A percentile compares a stretch with the other conserved stretches of the same genome.
Conservation (phyloP, 2,113 vertebrate species). For the Nerophis lumbriciformis region DNA sequence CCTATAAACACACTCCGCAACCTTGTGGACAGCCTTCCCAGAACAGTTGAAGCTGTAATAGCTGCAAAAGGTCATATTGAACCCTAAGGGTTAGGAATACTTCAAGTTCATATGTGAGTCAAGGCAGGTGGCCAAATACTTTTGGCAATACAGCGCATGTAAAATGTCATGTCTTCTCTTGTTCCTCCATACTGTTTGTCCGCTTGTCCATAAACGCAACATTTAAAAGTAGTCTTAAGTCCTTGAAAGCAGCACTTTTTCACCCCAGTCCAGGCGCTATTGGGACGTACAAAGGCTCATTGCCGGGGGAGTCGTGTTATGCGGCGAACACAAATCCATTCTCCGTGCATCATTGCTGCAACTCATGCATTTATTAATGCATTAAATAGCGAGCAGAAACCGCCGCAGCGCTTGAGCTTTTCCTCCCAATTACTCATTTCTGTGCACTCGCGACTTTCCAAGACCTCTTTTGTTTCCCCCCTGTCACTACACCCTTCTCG, state of each 20-base stretch:
- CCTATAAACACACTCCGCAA: too few relatives aligned
- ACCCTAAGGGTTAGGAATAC: too few relatives aligned
- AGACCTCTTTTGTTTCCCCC: slow-evolving; percentile 10
- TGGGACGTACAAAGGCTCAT: slow-evolving; percentile 24
- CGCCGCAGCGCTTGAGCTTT: slow-evolving; percentile 33
- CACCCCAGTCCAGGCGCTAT: neutral
- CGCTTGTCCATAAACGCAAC: too few relatives aligned
- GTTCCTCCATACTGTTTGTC: slow-evolving; percentile 1
- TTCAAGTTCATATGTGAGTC: too few relatives aligned
- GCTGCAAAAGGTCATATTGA: too few relatives aligned
- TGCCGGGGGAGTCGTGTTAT: slow-evolving; percentile 12
- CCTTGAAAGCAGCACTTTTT: slow-evolving; percentile 3
- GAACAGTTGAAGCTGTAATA: too few relatives aligned
- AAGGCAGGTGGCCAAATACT: too few relatives aligned
- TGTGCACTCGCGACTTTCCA: neutral
- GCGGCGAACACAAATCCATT: slow-evolving; percentile 48
- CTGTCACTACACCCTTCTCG: neutral
- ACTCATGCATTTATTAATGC: slow-evolving; percentile 55
- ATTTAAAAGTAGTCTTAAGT: neutral
- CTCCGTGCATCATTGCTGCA: slow-evolving; percentile 37
- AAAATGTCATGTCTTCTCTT: slow-evolving; percentile 32
- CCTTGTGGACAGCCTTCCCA: too few relatives aligned
- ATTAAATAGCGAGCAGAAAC: slow-evolving; percentile 19
- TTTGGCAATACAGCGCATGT: neutral
- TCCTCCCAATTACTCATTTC: slow-evolving; percentile 5